A percentile compares a stretch with the other conserved stretches of the same genome.
Conservation (phyloP, 1,140 invertebrate species). For the Solenopsis invicta region DNA sequence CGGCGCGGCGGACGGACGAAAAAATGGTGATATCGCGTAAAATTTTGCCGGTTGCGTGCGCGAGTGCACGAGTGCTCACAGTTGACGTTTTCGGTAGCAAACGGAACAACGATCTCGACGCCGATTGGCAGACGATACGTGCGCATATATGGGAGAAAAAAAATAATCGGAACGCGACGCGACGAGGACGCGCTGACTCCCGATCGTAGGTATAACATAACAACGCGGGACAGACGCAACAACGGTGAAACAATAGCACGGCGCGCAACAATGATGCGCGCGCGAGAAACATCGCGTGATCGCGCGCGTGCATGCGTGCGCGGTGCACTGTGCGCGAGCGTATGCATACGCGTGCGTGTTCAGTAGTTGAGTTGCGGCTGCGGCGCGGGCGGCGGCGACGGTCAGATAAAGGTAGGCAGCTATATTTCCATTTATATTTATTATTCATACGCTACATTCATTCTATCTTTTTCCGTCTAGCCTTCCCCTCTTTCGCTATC, state of each 20-base stretch:
- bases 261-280: constrained; percentile 27
- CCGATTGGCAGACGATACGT: constrained; percentile 17
- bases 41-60: constrained; percentile 3
- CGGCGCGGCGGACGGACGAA: background rate
- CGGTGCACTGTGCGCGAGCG: background rate
- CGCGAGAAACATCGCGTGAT: constrained; percentile 33
- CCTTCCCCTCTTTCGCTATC: background rate
- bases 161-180: constrained; percentile 35
- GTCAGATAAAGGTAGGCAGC: constrained; percentile 1
- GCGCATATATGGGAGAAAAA: constrained; percentile 5
- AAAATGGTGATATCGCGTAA: constrained; percentile 30
- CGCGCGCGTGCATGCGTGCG: background rate
- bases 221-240: constrained; percentile 26
- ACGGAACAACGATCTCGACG: too few species aligned
- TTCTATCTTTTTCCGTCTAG: background rate
- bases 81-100: background rate
- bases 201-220: constrained; percentile 44
- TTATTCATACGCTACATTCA: constrained; percentile 49
- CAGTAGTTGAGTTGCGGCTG: too few species aligned
- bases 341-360: constrained; percentile 22
- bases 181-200: constrained; percentile 41
- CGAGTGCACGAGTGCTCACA: background rate
- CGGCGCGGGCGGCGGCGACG: too few species aligned
- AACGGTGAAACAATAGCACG: constrained; percentile 48
- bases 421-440: constrained; percentile 65